Conservation (phyloP, 2,797 vertebrate species). For the Tinamus major region DNA sequence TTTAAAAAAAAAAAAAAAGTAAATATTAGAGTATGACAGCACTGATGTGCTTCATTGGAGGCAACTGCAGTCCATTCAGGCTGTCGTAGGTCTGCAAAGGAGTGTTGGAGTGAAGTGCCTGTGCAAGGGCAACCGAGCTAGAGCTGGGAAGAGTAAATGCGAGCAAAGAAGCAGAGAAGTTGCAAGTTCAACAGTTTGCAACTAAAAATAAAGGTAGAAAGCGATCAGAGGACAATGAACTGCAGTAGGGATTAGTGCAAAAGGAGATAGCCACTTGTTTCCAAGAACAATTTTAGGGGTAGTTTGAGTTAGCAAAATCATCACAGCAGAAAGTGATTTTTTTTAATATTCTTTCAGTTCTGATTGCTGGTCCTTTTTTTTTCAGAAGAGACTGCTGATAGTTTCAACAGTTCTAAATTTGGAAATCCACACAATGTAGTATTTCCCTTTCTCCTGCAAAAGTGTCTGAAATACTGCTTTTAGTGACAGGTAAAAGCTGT, state of each 20-base stretch:
- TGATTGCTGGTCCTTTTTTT: neutral
- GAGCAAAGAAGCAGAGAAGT: neutral
- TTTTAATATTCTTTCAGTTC: neutral
- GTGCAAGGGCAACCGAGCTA: neutral
- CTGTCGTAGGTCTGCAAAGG: neutral
- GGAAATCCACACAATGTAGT: neutral
- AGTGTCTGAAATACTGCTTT: neutral
- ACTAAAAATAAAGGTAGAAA: neutral
- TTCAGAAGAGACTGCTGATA: neutral
- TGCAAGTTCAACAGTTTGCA: neutral
- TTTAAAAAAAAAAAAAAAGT: neutral
- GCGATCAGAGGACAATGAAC: neutral
- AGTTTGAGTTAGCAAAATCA: neutral
- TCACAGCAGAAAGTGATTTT: neutral
- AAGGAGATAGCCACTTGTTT: neutral
- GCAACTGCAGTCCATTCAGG: neutral
- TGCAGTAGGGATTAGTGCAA: neutral
- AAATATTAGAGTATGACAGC: neutral
- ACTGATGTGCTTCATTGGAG: neutral
- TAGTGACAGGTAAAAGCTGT: neutral
- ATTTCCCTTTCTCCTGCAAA: neutral
- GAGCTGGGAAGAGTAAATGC: neutral
- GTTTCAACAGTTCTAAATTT: neutral
- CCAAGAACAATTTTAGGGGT: fast-evolving
- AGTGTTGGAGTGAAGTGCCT: neutral